Evolutionary conservation across 2,113 vertebrate genomes (phyloP).

Genomic region (Actenoides lindsayi): DNA sequence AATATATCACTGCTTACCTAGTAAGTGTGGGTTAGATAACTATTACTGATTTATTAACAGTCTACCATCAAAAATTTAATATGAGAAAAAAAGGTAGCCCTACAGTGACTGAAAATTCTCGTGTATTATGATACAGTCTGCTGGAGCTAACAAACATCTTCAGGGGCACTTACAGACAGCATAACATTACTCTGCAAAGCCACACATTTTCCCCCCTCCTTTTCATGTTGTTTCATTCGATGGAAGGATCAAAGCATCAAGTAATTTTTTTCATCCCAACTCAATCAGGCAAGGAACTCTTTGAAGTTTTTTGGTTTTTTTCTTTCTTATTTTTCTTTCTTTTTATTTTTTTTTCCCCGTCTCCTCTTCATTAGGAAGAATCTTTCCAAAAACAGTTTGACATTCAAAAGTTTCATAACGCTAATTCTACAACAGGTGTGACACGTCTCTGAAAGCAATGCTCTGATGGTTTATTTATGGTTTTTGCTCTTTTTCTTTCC

Average conservation of each 20-base stretch:
- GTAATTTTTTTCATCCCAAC: constrained; percentile 16
- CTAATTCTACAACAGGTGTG: constrained; percentile 50
- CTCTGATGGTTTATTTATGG: constrained; percentile 53
- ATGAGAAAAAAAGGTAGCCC: background rate
- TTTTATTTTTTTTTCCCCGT: background rate
- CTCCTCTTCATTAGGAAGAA: constrained; percentile 18
- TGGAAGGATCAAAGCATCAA: constrained; percentile 69
- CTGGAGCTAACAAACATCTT: constrained; percentile 2
- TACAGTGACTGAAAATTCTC: background rate
- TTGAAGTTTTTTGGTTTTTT: constrained; percentile 58
- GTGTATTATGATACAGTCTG: background rate
- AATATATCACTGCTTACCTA: background rate
- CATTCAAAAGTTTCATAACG: constrained; percentile 39
- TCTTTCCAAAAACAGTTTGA: constrained; percentile 33
- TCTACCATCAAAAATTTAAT: background rate
- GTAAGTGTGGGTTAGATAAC: background rate
- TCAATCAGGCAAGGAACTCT: constrained; percentile 58
- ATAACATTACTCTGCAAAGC: background rate
- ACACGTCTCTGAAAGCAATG: background rate
- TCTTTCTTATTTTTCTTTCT: background rate
- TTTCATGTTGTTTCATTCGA: constrained; percentile 59
- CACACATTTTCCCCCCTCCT: background rate
- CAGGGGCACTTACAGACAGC: background rate
- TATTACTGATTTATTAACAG: background rate
- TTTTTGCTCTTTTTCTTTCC: background rate